Base-by-base conservation (phyloP, 2,888 invertebrate genomes). In the Nebria brevicollis region DNA sequence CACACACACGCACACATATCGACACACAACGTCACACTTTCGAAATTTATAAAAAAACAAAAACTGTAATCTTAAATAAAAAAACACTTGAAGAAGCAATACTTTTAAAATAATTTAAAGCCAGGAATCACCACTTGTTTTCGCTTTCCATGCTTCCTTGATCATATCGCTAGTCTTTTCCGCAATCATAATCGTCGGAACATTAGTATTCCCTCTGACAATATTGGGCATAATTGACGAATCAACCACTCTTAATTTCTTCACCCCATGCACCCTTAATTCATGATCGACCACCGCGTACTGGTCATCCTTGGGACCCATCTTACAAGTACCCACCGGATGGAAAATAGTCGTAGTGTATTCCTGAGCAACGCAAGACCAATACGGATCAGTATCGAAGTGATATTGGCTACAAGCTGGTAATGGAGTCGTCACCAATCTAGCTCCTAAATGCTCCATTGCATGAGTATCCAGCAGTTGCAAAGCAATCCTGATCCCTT, bases 301-400 rank as follows among this genome's bases (percentile, higher is more conserved):
- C 4, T 87, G 87, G 85, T 94, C 94, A 87, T 90, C 89, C 68
- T 88, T 88, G 0, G 94, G 93, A 3, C 94, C 94, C 94, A 94
- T 94, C 86, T 93, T 94, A 86, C 93, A 93, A 0, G 94, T 94
- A 0, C 94, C 93, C 20, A 91, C 92, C 0, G 93, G 94, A 88
- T 94, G 94, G 85, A 89, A 94, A 82, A 95, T 93, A 0, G 94
- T 95, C 0, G 92, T 89, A 0, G 95, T 95, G 85, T 94, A 94
- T 68, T 92, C 91, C 83, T 90, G 92, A 0, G 92, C 89, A 3
- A 94, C 86, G 85, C 95, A 95, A 6, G 89, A 90, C 90, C 94
- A 94, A 87, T 95, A 95, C 5, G 91, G 91, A 84, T 93, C 91
- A 0, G 91, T 90, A 66, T 92, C 93, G 89, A 93, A 94, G 64